phyloP scores from a whole-genome alignment of 2,888 invertebrate species.

The Tetranychus truncatus region DNA sequence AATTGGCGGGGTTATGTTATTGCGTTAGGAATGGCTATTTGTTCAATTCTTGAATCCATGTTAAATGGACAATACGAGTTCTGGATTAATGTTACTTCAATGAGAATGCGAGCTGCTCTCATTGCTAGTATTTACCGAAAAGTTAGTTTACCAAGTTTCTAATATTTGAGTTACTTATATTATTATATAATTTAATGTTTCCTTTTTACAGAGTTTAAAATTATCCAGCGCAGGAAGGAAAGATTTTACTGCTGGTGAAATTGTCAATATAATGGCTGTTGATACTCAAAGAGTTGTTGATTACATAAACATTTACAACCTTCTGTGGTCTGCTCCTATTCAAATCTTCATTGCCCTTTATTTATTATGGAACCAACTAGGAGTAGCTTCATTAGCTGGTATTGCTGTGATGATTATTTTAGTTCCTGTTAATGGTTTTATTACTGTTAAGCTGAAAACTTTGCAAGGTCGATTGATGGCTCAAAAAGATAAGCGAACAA shows the following conservation, averaged over 20 bases:
- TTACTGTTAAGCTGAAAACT: slow-evolving; percentile 20
- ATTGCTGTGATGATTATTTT: slow-evolving; percentile 23
- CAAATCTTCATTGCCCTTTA: slow-evolving; percentile 23
- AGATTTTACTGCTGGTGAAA: slow-evolving; percentile 25
- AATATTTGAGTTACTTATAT: neutral
- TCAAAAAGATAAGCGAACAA: slow-evolving; percentile 34
- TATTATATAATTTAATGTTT: neutral
- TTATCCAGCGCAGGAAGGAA: slow-evolving; percentile 10
- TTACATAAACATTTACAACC: slow-evolving; percentile 21
- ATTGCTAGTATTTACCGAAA: slow-evolving; percentile 71
- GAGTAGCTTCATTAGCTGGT: slow-evolving; percentile 25
- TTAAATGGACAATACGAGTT: slow-evolving; percentile 77
- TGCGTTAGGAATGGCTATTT: slow-evolving; percentile 50
- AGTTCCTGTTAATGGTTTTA: slow-evolving; percentile 24
- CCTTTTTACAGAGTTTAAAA: slow-evolving; percentile 10
- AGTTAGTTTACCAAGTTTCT: slow-evolving; percentile 23
- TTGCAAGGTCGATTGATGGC: slow-evolving; percentile 29
- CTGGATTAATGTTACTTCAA: slow-evolving; percentile 67
- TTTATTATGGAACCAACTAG: slow-evolving; percentile 26
- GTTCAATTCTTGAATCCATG: slow-evolving; percentile 60
- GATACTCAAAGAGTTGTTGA: slow-evolving; percentile 25
- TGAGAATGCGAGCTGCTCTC: slow-evolving; percentile 67
- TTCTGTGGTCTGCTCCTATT: slow-evolving; percentile 25
- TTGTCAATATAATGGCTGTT: slow-evolving; percentile 27
- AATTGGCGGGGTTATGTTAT: slow-evolving; percentile 74